Base-by-base conservation (phyloP, 2,888 invertebrate species). In the Bellardia bayeri region DNA sequence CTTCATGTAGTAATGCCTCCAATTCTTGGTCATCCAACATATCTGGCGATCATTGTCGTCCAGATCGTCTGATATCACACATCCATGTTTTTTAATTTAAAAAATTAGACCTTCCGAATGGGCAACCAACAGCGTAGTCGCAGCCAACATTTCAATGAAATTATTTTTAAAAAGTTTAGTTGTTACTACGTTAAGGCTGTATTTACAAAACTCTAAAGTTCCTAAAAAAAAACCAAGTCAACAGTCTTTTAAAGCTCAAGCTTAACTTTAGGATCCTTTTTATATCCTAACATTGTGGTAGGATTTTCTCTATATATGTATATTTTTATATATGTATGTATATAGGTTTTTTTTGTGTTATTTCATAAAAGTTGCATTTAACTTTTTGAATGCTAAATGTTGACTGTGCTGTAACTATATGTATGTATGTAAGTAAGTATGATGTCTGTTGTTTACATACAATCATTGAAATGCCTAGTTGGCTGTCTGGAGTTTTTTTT, bases 381-480 rank as follows among this genome's bases (percentile, higher is more conserved):
- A 14, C 40, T 64, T 63, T 23, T 14, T n/a, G n/a, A 5, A 66
- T 2, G 37, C 61, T 58, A 1, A 58, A 61, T 54, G 51, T 51
- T 69, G 58, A 58, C 68, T 82, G 16, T 72, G 51, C 33, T 80
- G 49, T 56, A 23, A 23, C 23, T 23, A 56, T 9, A 11, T 33
- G 23, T 23, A 56, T n/a, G 16, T 16, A 40, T 40, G 11, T 45
- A 7, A 9, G 2, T 3, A 33, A 6, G 37, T 37, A 37, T 71
- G 37, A 66, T 58, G 33, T 64, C 40, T 82, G 58, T 37, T 83
- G 71, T 85, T 81, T 85, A 64, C 80, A 75, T 75, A 75, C 85
- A 85, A 85, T 81, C 69, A 85, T 69, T 85, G 69, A 85, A 81
- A 81, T 81, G 37, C 69, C 75, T 69, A 75, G 69, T 81, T 81